Evolutionary conservation across 2,888 invertebrate genomes (phyloP).

Genomic region (Hypomecis punctinalis): DNA sequence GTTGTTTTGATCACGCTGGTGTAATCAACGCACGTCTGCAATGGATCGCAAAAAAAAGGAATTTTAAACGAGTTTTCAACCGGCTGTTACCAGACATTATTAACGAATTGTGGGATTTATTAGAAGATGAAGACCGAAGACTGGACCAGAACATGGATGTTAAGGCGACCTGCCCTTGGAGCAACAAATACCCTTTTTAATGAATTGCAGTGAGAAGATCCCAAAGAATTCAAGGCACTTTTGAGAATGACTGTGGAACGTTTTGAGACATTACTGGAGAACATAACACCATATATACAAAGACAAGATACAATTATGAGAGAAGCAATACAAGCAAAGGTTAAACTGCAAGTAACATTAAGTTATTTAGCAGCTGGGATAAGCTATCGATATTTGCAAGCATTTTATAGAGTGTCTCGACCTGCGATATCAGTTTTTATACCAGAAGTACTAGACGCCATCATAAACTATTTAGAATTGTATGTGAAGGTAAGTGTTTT

Average conservation of each 20-base stretch:
- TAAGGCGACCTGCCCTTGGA: background rate
- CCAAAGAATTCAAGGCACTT: constrained; percentile 34
- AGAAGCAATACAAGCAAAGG: constrained; percentile 1
- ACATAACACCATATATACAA: constrained; percentile 19
- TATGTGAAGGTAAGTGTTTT: constrained; percentile 32
- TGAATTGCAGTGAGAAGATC: constrained; percentile 28
- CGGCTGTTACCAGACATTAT: too few relatives aligned
- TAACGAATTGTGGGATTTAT: too few relatives aligned
- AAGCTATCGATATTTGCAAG: constrained; percentile 35
- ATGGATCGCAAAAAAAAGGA: too few relatives aligned
- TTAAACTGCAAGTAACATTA: constrained; percentile 34
- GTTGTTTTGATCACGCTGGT: too few relatives aligned
- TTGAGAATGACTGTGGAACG: constrained; percentile 17
- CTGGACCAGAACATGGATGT: constrained; percentile 3
- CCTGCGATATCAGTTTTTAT: constrained; percentile 34
- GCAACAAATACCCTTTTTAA: constrained; percentile 25
- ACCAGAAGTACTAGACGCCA: constrained; percentile 29
- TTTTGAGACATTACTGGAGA: constrained; percentile 21
- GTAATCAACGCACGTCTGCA: too few relatives aligned
- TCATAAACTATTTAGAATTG: constrained; percentile 24
- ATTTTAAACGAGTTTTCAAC: too few relatives aligned
- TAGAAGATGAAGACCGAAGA: too few relatives aligned
- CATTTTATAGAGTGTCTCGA: constrained; percentile 37
- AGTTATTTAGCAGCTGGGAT: constrained; percentile 27
- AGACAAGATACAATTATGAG: constrained; percentile 4